Conservation (phyloP, 1,140 invertebrate species). For the Drosophila sturtevanti region DNA sequence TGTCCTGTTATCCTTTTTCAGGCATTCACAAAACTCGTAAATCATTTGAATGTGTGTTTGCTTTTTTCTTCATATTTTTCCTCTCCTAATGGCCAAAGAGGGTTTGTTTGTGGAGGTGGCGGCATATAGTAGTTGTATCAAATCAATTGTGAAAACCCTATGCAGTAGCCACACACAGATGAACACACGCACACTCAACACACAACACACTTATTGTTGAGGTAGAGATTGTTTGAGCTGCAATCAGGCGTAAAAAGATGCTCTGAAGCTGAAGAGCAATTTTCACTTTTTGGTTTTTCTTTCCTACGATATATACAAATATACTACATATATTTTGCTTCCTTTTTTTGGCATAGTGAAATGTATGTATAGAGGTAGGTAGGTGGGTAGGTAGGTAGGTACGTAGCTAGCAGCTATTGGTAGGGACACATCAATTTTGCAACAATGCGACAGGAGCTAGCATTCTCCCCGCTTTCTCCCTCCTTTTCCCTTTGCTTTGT, state of each 20-base stretch:
- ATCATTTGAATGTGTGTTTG: slow-evolving; percentile 47
- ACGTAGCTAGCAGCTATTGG: slow-evolving; percentile 5
- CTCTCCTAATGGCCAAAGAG: not conserved
- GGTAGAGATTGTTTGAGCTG: slow-evolving; percentile 43
- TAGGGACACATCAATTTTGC: slow-evolving; percentile 73
- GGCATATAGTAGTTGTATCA: slow-evolving; percentile 21
- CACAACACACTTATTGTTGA: slow-evolving; percentile 19
- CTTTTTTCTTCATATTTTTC: slow-evolving; percentile 42
- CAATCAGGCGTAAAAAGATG: slow-evolving; percentile 80
- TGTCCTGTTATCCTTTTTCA: slow-evolving; percentile 57
- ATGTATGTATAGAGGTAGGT: not conserved
- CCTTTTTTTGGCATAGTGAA: slow-evolving; percentile 27
- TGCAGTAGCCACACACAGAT: slow-evolving; percentile 15
- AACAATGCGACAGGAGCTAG: slow-evolving; percentile 70
- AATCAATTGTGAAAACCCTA: slow-evolving; percentile 37
- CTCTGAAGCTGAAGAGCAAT: slow-evolving; percentile 59
- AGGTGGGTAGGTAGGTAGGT: slow-evolving; percentile 7
- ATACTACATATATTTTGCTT: slow-evolving; percentile 42
- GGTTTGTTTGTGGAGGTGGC: slow-evolving; percentile 41
- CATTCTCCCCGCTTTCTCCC: not conserved
- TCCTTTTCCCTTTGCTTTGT: not conserved
- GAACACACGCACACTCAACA: too few relatives aligned
- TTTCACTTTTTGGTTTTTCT: slow-evolving; percentile 68
- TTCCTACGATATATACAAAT: slow-evolving; percentile 37
- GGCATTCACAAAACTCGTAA: slow-evolving; percentile 61